Base-by-base conservation (phyloP, 2,797 vertebrate genomes). In the Hemibagrus guttatus region DNA sequence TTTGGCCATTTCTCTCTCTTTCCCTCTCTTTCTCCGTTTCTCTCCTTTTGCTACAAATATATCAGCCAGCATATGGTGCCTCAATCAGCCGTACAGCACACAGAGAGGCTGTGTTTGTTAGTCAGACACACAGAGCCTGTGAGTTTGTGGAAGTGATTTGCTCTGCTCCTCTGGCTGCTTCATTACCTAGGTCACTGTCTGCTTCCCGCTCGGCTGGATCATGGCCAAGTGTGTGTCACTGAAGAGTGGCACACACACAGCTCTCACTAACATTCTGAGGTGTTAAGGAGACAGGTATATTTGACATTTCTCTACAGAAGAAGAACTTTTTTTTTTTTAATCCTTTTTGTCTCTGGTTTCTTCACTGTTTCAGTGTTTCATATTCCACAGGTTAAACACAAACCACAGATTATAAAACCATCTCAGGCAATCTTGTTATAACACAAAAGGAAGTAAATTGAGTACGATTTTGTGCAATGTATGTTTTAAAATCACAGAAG, bases 131-230 rank as follows among this genome's bases (percentile, higher is more conserved):
- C 86, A 83, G 81, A 83, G 74, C 64, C 86, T 86, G 74, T 56
- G 86, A 87, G 86, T 85, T 72, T 89, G 88, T 81, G 86, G 86
- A 88, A 90, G 89, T 90, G 89, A 91, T 89, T 89, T 89, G 88
- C 88, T 90, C 85, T 89, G 89, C 85, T 80, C 87, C 89, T 91
- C 86, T 82, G 85, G 87, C 88, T 89, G 90, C 87, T 89, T 90
- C 89, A 91, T 91, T 89, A 89, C 86, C 86, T 85, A 86, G 86
- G 87, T 90, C 89, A 90, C 90, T 89, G 85, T 87, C 79, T 64
- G 86, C 81, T 87, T 87, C 84, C 26, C 21, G 63, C 69, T 82
- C 71, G 52, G 61, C 74, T 90, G 88, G 88, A 88, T 88, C 87
- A 86, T 9, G 46, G 81, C 88, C 85, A 90, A 89, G 87, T 84